These are phyloP conservation scores for Escarpia spicata DNA, from an alignment of 2,888 invertebrate species.

Conservation along the genomic window DNA sequence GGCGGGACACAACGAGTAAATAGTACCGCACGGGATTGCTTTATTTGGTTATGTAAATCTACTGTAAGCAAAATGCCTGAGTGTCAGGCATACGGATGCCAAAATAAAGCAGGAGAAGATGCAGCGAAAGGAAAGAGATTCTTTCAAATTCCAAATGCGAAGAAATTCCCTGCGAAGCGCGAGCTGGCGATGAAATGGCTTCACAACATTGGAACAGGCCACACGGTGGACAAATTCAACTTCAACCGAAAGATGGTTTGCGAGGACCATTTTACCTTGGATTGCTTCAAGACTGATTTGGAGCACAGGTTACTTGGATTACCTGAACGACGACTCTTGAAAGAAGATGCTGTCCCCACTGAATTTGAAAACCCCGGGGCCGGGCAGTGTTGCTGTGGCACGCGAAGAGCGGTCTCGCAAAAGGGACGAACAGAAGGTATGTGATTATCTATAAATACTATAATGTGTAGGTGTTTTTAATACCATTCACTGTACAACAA, in stretches of 20 bases:
- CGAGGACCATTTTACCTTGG: slow-evolving; percentile 14
- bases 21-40: no score
- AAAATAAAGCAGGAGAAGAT: neutral
- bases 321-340: neutral
- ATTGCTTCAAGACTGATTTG: neutral
- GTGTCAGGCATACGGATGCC: slow-evolving; percentile 13
- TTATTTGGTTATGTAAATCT: no score
- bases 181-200: neutral
- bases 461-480: no score
- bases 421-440: neutral
- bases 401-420: slow-evolving; percentile 7
- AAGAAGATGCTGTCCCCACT: slow-evolving; percentile 21
- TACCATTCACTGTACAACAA: no score
- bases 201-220: neutral
- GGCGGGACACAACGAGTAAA: no score
- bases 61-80: neutral
- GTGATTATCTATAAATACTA: no score
- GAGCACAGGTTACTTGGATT: neutral
- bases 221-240: neutral
- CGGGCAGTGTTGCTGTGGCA: neutral
- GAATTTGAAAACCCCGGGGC: neutral
- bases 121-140: no score
- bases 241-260: neutral
- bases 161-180: slow-evolving; percentile 17
- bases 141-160: neutral